Evolutionary conservation across 2,797 vertebrate species (phyloP).

Genomic region (Sebastes oblongus): DNA sequence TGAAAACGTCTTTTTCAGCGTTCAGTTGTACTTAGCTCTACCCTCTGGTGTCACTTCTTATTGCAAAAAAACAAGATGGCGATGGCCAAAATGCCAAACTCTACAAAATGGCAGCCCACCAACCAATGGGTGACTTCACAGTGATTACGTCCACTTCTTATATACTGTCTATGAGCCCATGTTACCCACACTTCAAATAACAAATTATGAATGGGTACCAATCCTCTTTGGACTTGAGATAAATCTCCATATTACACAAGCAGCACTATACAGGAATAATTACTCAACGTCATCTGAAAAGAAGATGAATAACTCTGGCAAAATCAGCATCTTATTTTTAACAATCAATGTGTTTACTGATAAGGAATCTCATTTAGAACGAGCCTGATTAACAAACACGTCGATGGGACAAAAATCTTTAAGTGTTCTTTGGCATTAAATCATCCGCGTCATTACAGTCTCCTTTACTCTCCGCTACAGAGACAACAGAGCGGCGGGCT

Average conservation of each 20-base stretch:
- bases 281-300: constrained; percentile 28
- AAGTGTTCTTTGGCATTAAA: constrained; percentile 43
- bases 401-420: constrained; percentile 40
- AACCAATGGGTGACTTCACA: no score
- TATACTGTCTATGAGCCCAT: no score
- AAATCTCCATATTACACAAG: constrained; percentile 10
- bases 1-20: no score
- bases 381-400: constrained; percentile 46
- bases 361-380: constrained; percentile 54
- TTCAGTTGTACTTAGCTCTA: no score
- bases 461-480: constrained; percentile 9
- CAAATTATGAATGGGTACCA: neutral
- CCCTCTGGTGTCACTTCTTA: no score
- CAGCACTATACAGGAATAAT: constrained; percentile 10
- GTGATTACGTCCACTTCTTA: no score
- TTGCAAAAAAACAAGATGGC: no score
- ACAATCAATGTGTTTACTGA: constrained; percentile 63
- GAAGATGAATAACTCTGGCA: constrained; percentile 47
- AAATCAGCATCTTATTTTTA: constrained; percentile 57
- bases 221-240: constrained; percentile 8
- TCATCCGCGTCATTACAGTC: constrained; percentile 30
- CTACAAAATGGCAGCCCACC: no score
- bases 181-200: neutral
- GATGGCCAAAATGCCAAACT: no score
- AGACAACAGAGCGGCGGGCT: neutral